phyloP scores from a whole-genome alignment of 1,140 invertebrate species.

The Dreissena rostriformis region DNA sequence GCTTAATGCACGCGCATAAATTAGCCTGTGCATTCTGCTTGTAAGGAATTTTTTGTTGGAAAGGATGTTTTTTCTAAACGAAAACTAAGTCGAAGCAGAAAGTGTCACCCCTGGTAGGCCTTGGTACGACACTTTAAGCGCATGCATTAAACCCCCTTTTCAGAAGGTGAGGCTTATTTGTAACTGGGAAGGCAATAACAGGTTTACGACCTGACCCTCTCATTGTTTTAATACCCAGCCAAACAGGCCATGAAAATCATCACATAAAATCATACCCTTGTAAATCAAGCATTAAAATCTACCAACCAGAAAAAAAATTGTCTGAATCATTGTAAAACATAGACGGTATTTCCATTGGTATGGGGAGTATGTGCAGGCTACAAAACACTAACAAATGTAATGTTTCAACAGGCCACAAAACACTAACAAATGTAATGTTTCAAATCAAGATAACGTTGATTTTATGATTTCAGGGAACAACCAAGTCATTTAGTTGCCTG shows the following conservation, averaged over 20 bases:
- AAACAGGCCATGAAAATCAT: constrained; percentile 1
- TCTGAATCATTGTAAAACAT: too few relatives aligned
- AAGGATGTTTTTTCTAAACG: too few relatives aligned
- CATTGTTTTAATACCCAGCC: background rate
- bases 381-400: background rate
- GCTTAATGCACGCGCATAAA: too few relatives aligned
- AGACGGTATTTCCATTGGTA: too few relatives aligned
- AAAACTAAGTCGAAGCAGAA: too few relatives aligned
- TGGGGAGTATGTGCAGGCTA: background rate
- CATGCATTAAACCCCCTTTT: too few relatives aligned
- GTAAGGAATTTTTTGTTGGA: too few relatives aligned
- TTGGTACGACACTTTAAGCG: too few relatives aligned
- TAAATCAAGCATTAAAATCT: constrained; percentile 9
- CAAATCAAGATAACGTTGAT: background rate
- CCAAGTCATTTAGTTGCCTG: background rate
- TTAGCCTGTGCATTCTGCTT: too few relatives aligned
- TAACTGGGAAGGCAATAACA: background rate
- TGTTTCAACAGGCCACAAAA: background rate
- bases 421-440: background rate
- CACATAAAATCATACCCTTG: background rate
- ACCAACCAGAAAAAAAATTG: background rate
- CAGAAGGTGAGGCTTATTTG: too few relatives aligned
- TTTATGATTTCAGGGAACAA: background rate
- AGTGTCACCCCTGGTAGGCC: too few relatives aligned
- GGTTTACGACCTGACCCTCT: background rate